Evolutionary conservation across 2,888 invertebrate genomes (phyloP), one percentile per base, ranked within the genome.

Genomic region (Lithophane semibrunnea): DNA sequence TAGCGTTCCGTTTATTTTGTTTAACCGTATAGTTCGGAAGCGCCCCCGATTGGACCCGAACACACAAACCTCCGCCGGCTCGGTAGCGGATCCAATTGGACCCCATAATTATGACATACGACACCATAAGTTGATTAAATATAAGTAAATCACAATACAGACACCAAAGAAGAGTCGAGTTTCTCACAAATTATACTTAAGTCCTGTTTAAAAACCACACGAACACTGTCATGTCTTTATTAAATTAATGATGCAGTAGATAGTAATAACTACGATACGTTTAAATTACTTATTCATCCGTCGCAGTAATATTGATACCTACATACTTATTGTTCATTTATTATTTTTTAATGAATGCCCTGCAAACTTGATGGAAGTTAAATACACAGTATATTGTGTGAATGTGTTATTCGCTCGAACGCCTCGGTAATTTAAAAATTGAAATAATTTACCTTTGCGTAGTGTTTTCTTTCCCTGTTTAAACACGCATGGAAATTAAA

Each of bases 301-400:
- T 60, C 66, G 66, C 56, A 52, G 29, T 67, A 63, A 63, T 69
- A 80, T 80, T 82, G 66, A 80, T 79, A 81, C 82, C 86, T 88
- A 89, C 87, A 89, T 37, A 5, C 37, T 4, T 37, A 37, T 5
- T 37, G 81, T 86, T 87, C 79, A 82, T 80, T 86, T 87, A 90
- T 89, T 89, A 80, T 86, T 87, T 89, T 88, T 79, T 89, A 90
- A 90, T 90, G 80, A 84, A 72, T 69, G 75, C 79, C 75, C 85
- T 77, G 78, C 75, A 71, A 70, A 68, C 72, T 77, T 85, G 86
- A 89, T 87, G 81, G 89, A 87, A 88, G 87, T 83, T 85, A 89
- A 90, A 73, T 81, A 86, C 80, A 86, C 76, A 83, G 75, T 65
- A 63, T 82, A 86, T 86, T 88, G 86, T 89, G 89, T 88, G 80